These are phyloP conservation scores for Percopsis omiscomaycus DNA, from an alignment of 2,797 vertebrate genomes.

Conservation along the genomic window DNA sequence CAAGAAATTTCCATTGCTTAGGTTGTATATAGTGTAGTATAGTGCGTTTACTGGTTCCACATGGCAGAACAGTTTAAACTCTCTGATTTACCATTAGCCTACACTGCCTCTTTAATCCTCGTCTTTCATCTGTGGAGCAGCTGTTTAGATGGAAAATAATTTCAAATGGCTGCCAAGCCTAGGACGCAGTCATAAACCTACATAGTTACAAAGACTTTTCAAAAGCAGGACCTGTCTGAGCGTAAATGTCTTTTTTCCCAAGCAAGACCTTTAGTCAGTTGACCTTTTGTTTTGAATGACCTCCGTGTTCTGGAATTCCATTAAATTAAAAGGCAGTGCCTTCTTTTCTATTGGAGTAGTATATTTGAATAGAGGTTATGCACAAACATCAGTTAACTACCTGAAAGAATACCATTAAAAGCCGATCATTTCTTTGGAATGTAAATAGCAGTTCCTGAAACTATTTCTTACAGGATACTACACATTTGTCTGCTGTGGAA, in stretches of 20 bases:
- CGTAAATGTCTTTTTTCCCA: neutral
- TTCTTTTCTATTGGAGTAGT: neutral
- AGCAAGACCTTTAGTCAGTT: neutral
- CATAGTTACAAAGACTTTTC: slow-evolving; percentile 5
- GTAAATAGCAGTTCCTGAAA: neutral
- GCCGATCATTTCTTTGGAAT: slow-evolving; percentile 10
- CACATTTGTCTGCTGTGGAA: slow-evolving; percentile 41
- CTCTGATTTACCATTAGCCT: no score
- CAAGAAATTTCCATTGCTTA: neutral
- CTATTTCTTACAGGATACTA: slow-evolving; percentile 17
- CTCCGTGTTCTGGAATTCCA: neutral
- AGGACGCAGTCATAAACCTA: neutral
- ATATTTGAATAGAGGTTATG: neutral
- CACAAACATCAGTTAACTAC: neutral
- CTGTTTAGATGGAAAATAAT: neutral
- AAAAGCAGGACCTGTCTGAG: neutral
- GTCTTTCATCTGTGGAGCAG: no score
- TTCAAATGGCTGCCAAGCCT: neutral
- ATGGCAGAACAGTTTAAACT: no score
- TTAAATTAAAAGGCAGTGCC: neutral
- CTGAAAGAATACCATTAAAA: neutral
- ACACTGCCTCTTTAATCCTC: no score
- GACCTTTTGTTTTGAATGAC: neutral
- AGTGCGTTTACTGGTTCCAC: no score
- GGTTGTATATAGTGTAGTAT: no score